Percentiles rank a stretch among this genome's conserved stretches.
Evolutionary conservation across 1,140 invertebrate species (phyloP).

Genomic region (Zaprionus davidi): DNA sequence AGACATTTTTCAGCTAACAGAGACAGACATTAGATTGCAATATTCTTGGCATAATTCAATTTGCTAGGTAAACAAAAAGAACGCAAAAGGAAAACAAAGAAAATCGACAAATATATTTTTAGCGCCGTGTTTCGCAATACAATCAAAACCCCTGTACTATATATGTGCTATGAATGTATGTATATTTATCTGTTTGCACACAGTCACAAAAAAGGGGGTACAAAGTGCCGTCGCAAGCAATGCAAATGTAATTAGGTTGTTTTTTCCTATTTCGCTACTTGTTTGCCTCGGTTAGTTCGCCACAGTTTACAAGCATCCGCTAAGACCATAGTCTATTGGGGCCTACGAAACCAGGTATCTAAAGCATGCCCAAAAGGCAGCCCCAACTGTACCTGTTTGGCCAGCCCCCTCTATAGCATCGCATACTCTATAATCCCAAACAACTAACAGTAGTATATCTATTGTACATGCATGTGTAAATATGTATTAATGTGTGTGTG

Average conservation of each 20-base stretch:
- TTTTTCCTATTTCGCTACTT: slow-evolving; percentile 14
- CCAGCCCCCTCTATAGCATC: slow-evolving; percentile 5
- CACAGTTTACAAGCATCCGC: slow-evolving; percentile 4
- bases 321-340: slow-evolving; percentile 6
- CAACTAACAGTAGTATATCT: slow-evolving; percentile 32
- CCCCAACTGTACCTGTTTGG: slow-evolving; percentile 57
- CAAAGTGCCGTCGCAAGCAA: slow-evolving; percentile 10
- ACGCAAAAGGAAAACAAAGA: neutral
- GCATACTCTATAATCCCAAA: slow-evolving; percentile 25
- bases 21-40: neutral
- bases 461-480: slow-evolving; percentile 22
- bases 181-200: slow-evolving; percentile 11
- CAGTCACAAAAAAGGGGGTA: slow-evolving; percentile 5
- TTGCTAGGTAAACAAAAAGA: slow-evolving; percentile 30
- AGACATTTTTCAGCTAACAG: slow-evolving; percentile 10
- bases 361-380: slow-evolving; percentile 26
- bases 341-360: slow-evolving; percentile 44
- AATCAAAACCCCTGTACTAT: neutral
- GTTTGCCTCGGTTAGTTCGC: slow-evolving; percentile 32
- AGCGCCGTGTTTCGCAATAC: slow-evolving; percentile 8
- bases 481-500: neutral
- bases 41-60: slow-evolving; percentile 24
- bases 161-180: neutral
- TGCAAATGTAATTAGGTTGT: slow-evolving; percentile 43
- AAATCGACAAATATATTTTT: slow-evolving; percentile 16